phyloP scores from a whole-genome alignment of 2,888 invertebrate genomes.

The Nephrotoma guestfalica region DNA sequence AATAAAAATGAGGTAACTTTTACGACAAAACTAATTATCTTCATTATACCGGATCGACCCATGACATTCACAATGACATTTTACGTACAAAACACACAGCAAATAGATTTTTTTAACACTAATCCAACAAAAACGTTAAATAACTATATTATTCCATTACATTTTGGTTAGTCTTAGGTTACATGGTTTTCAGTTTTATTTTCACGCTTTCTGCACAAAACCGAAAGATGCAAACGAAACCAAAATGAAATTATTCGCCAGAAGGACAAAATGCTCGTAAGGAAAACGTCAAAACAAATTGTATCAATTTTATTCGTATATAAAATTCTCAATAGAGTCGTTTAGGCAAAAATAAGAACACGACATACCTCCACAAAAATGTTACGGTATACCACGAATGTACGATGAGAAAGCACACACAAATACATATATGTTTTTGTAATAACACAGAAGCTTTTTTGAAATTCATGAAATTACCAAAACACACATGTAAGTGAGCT shows the following conservation, averaged over 20 bases:
- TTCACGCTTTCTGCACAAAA: background rate
- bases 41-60: background rate
- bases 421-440: background rate
- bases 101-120: too few relatives aligned
- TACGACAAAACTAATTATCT: background rate
- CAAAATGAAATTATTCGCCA: background rate
- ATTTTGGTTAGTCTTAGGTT: background rate
- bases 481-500: background rate
- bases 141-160: background rate
- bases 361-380: background rate
- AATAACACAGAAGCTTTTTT: background rate
- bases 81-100: too few relatives aligned
- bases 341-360: too few relatives aligned
- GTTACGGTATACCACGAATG: background rate
- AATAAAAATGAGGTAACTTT: background rate
- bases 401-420: background rate
- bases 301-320: background rate
- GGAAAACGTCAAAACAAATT: background rate
- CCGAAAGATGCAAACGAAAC: too few relatives aligned
- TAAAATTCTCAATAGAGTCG: background rate
- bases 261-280: background rate
- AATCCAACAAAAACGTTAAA: too few relatives aligned
- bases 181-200: background rate
- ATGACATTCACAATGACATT: background rate
- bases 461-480: background rate